Evolutionary conservation across 2,888 invertebrate genomes (phyloP).

Genomic region (Salpingus planirostris): DNA sequence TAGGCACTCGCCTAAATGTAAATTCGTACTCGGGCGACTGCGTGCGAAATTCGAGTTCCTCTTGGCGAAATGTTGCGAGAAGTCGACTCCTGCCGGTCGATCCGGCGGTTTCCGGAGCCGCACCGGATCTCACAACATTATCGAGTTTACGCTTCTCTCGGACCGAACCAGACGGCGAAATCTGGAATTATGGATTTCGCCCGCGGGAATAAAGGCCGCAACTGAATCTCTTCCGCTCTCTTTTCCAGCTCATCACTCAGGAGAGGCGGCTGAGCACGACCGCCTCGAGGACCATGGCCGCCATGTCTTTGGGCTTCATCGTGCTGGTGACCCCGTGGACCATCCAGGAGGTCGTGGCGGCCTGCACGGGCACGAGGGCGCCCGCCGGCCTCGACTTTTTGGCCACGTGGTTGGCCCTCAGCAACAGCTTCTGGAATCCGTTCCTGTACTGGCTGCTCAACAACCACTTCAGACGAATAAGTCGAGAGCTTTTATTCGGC

Average conservation of each 20-base stretch:
- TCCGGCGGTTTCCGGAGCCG: too few species aligned
- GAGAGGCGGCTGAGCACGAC: conserved; percentile 68
- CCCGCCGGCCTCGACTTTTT: conserved; percentile 75
- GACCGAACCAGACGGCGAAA: too few species aligned
- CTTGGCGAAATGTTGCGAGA: too few species aligned
- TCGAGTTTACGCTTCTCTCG: too few species aligned
- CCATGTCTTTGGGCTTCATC: conserved; percentile 84
- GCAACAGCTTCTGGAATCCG: conserved; percentile 87
- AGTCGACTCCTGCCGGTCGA: too few species aligned
- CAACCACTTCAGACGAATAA: conserved; percentile 74
- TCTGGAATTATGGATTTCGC: too few species aligned
- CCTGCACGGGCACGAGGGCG: conserved; percentile 77
- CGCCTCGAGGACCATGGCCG: conserved; percentile 82
- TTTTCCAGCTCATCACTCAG: conserved; percentile 51
- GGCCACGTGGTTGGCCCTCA: conserved; percentile 78
- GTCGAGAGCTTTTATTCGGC: conserved; percentile 64
- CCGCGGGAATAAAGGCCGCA: too few species aligned
- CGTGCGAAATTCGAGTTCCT: too few species aligned
- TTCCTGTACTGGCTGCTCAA: conserved; percentile 83
- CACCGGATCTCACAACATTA: too few species aligned
- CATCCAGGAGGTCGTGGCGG: conserved; percentile 83
- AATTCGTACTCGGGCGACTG: too few species aligned
- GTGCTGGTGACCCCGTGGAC: conserved; percentile 88
- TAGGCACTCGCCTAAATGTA: too few species aligned
- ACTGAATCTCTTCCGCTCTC: too few species aligned